Evolutionary conservation across 2,797 vertebrate genomes (phyloP).

Genomic region (Gobio occitaniae): DNA sequence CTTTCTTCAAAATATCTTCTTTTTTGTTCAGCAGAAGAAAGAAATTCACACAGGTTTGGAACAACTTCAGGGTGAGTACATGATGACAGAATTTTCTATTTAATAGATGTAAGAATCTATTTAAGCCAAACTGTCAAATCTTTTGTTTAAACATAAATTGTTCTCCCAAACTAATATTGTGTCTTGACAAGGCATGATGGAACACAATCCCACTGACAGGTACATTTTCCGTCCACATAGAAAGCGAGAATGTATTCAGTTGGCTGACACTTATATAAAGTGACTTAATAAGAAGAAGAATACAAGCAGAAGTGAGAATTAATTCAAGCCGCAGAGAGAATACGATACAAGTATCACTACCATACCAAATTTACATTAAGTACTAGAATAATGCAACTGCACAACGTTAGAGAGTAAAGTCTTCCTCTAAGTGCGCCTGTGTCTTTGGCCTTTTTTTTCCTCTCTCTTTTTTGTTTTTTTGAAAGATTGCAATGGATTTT

Average conservation of each 20-base stretch:
- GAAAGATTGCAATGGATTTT: not conserved
- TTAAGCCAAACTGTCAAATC: not conserved
- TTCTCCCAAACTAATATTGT: conserved; percentile 3
- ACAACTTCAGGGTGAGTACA: not conserved
- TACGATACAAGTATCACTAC: not conserved
- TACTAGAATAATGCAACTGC: not conserved
- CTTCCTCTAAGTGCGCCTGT: not conserved
- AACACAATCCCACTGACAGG: conserved; percentile 2
- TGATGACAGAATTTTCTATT: not conserved
- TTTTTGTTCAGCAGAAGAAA: not conserved
- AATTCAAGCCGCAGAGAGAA: not conserved
- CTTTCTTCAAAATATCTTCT: not conserved
- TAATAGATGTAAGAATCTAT: too few relatives aligned
- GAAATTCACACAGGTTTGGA: not conserved
- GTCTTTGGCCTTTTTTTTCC: not conserved
- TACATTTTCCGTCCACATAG: not conserved
- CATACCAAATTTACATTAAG: not conserved
- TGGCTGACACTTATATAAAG: not conserved
- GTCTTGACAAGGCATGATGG: not conserved
- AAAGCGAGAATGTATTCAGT: not conserved
- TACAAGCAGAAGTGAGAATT: not conserved
- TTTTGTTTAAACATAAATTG: not conserved
- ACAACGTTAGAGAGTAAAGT: not conserved
- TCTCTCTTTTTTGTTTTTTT: not conserved
- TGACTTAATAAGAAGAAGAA: not conserved